Conservation (phyloP, 2,888 invertebrate genomes). For the Thelaira solivaga region DNA sequence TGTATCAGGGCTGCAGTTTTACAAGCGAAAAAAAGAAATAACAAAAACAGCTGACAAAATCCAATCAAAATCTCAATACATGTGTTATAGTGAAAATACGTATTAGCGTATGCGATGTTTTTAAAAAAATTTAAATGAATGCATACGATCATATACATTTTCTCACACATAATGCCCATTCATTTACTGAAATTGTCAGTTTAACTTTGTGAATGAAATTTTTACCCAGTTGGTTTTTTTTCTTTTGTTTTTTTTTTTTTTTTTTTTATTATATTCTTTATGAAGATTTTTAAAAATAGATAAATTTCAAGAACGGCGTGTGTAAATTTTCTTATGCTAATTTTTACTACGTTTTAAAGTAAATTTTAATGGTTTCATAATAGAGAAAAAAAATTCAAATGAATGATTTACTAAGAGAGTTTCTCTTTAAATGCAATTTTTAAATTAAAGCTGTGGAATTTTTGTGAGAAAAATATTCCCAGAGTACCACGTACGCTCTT, state of each 20-base stretch:
- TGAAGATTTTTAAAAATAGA: conserved; percentile 10
- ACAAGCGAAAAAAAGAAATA: no score
- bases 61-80: no score
- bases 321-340: neutral
- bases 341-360: conserved; percentile 32
- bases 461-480: no score
- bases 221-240: neutral
- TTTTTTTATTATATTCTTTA: neutral
- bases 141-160: neutral
- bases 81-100: no score
- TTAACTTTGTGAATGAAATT: conserved; percentile 37
- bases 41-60: no score
- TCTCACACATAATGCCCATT: neutral
- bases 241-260: neutral
- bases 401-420: conserved; percentile 2
- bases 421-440: conserved; percentile 8
- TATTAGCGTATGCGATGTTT: no score
- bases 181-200: conserved; percentile 23
- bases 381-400: conserved; percentile 28
- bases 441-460: neutral
- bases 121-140: no score
- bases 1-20: no score
- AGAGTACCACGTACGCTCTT: no score
- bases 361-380: conserved; percentile 27
- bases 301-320: conserved; percentile 7